A percentile compares a stretch with the other conserved stretches of the same genome.
These are phyloP conservation scores for Lottia gigantea DNA, from an alignment of 2,888 invertebrate genomes.

Conservation along the genomic window DNA sequence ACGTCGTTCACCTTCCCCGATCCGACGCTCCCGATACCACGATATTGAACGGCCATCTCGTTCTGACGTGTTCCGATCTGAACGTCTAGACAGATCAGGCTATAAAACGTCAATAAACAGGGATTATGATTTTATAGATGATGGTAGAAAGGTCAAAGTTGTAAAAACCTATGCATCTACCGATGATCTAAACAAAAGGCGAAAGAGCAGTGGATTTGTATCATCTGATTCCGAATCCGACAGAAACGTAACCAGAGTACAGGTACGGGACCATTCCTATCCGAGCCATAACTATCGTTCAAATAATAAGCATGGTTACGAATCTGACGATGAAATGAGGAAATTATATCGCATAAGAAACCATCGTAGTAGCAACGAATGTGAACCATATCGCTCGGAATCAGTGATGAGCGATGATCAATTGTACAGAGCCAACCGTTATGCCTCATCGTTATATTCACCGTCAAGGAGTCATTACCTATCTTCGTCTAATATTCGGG, in stretches of 20 bases:
- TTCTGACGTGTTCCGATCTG: not conserved
- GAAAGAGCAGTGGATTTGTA: not conserved
- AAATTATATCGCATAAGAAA: not conserved
- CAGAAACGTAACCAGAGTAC: not conserved
- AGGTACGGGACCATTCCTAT: not conserved
- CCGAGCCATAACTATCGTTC: not conserved
- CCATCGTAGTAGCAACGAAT: not conserved
- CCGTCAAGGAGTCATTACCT: not conserved
- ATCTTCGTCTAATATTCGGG: not conserved
- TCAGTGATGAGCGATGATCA: slow-evolving; percentile 4
- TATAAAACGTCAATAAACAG: not conserved
- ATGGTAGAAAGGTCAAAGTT: not conserved
- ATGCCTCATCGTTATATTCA: not conserved
- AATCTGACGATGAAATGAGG: slow-evolving; percentile 1
- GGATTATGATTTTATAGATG: not conserved
- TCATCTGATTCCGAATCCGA: slow-evolving; percentile 1
- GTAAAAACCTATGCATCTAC: not conserved
- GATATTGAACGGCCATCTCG: not conserved
- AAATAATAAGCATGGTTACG: not conserved
- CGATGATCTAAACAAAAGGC: not conserved
- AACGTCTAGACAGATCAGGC: not conserved
- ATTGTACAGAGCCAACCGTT: not conserved
- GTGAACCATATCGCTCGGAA: not conserved
- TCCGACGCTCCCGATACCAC: not conserved
- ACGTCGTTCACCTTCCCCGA: not conserved